A percentile compares a stretch with the other conserved stretches of the same genome.
Conservation (phyloP, 2,113 vertebrate genomes). For the Lipophrys pholis region DNA sequence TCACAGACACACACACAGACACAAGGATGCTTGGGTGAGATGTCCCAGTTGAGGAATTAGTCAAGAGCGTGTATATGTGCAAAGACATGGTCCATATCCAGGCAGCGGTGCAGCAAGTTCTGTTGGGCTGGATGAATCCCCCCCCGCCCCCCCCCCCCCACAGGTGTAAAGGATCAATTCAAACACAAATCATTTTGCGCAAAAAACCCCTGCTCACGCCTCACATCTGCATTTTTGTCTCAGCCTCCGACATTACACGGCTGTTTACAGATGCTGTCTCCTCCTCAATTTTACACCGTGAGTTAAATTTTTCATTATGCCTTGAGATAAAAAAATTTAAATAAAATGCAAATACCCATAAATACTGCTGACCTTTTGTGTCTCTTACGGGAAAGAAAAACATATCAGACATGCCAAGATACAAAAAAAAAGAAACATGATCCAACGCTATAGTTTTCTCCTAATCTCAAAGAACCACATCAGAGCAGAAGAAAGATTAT, state of each 20-base stretch:
- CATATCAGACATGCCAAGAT: constrained; percentile 46
- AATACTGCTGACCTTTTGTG: constrained; percentile 68
- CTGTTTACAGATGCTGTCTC: constrained; percentile 40
- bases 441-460: constrained; percentile 37
- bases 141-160: constrained; percentile 55
- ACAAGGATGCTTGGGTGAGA: constrained; percentile 68
- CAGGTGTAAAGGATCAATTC: constrained; percentile 70
- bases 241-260: constrained; percentile 41
- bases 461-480: constrained; percentile 18
- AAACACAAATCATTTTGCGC: constrained; percentile 68
- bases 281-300: constrained; percentile 17
- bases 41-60: constrained; percentile 67
- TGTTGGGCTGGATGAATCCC: constrained; percentile 28
- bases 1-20: constrained; percentile 48
- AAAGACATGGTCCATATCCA: constrained; percentile 44
- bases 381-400: constrained; percentile 36
- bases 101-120: constrained; percentile 33
- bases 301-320: constrained; percentile 15
- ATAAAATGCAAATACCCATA: constrained; percentile 49
- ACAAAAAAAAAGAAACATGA: constrained; percentile 42
- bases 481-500: constrained; percentile 18
- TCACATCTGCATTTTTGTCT: constrained; percentile 46
- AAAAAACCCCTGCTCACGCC: constrained; percentile 31
- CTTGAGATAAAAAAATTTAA: constrained; percentile 37
- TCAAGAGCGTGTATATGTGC: constrained; percentile 40